phyloP scores from a whole-genome alignment of 2,113 vertebrate species.

The Craseonycteris thonglongyai region DNA sequence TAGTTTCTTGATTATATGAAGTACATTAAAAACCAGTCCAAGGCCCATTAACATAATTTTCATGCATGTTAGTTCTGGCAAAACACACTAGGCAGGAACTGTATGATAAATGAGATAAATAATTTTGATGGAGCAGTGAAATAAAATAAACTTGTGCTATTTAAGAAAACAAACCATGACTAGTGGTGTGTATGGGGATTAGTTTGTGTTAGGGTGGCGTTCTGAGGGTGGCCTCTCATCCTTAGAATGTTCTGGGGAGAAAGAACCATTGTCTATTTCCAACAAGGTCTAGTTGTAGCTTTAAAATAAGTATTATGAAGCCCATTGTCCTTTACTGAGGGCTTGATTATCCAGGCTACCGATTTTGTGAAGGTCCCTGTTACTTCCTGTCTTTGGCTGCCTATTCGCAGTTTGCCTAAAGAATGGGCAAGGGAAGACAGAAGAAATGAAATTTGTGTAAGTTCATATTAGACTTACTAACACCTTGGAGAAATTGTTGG shows the following conservation, averaged over 20 bases:
- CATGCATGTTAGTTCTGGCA: slow-evolving; percentile 73
- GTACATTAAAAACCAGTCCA: slow-evolving; percentile 63
- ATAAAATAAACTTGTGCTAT: slow-evolving; percentile 66
- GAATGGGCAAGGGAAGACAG: not conserved
- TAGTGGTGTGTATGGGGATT: slow-evolving; percentile 7
- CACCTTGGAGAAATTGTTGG: not conserved
- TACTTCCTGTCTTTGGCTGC: not conserved
- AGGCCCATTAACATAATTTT: slow-evolving; percentile 72
- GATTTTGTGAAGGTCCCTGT: not conserved
- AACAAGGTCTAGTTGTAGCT: not conserved
- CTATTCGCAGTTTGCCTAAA: not conserved
- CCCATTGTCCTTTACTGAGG: not conserved
- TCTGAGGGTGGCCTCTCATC: slow-evolving; percentile 52
- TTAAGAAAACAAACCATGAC: slow-evolving; percentile 65
- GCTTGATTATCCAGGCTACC: not conserved
- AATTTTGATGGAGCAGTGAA: slow-evolving; percentile 67
- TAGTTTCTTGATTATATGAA: slow-evolving; percentile 72
- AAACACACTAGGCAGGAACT: slow-evolving; percentile 58
- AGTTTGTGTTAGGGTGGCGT: slow-evolving; percentile 45
- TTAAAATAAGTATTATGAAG: not conserved
- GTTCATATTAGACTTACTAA: not conserved
- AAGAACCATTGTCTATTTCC: not conserved
- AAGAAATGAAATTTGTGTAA: not conserved
- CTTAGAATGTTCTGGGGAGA: slow-evolving; percentile 13
- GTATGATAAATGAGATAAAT: slow-evolving; percentile 75